phyloP scores from a whole-genome alignment of 2,797 vertebrate genomes.

The Clarias fuscus region DNA sequence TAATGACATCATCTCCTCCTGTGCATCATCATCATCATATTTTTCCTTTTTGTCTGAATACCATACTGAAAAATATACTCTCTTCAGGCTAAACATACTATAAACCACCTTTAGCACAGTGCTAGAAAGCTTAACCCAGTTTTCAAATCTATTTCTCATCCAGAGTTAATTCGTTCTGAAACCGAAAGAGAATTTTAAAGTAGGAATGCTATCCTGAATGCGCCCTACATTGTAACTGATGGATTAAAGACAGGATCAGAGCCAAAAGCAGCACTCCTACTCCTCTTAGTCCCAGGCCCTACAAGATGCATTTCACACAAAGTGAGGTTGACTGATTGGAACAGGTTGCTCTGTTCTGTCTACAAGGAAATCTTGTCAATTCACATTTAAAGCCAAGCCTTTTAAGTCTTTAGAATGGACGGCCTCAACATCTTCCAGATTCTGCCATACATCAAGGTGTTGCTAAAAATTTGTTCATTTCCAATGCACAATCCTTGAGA shows the following conservation, averaged over 20 bases:
- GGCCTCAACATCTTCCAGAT: constrained; percentile 10
- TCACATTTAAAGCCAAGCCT: constrained; percentile 1
- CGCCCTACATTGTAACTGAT: neutral
- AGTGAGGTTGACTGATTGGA: neutral
- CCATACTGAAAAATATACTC: neutral
- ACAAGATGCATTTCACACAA: constrained; percentile 1
- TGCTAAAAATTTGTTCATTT: constrained; percentile 25
- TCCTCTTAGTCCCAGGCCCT: neutral
- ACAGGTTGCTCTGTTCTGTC: constrained; percentile 16
- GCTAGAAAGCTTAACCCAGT: neutral
- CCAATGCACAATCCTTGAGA: constrained; percentile 7
- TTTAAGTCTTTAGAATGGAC: constrained; percentile 4
- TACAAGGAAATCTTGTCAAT: constrained; percentile 21
- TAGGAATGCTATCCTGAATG: constrained; percentile 14
- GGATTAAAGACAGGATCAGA: constrained; percentile 18
- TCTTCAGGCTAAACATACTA: neutral
- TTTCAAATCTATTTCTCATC: neutral
- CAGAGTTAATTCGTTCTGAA: neutral
- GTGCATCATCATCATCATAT: neutral
- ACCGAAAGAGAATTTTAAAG: neutral
- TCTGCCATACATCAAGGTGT: neutral
- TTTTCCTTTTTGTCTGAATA: neutral
- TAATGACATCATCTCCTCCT: constrained; percentile 4
- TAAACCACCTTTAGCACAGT: neutral
- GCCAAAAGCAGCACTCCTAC: constrained; percentile 9